phyloP scores from a whole-genome alignment of 1,140 invertebrate species.

The Bactericera cockerelli region DNA sequence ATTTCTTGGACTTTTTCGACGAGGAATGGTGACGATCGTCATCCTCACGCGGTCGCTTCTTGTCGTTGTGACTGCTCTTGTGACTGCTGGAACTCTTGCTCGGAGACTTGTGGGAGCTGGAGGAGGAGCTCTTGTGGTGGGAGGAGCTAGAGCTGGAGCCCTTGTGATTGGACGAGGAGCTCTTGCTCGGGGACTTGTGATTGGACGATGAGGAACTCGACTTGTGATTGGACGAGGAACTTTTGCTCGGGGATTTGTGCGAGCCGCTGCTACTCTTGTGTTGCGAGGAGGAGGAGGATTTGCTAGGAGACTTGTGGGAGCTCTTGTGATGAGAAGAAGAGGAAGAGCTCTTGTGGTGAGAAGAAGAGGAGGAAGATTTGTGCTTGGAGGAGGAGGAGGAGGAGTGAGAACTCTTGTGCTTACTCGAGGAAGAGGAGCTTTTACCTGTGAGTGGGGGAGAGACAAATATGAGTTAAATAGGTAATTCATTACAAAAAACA shows the following conservation, averaged over 20 bases:
- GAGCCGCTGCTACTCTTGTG: too few relatives aligned
- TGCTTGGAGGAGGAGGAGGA: conserved; percentile 8
- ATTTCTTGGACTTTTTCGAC: conserved; percentile 44
- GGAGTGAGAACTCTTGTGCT: conserved; percentile 23
- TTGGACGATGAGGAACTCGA: conserved; percentile 29
- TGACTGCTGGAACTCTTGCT: conserved; percentile 3
- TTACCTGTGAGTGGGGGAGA: conserved; percentile 11
- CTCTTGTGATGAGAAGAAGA: conserved; percentile 22
- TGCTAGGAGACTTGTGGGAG: too few relatives aligned
- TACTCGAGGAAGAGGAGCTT: conserved; percentile 20
- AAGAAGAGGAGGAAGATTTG: conserved; percentile 15
- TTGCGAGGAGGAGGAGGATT: conserved; percentile 28
- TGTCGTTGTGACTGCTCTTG: conserved; percentile 29
- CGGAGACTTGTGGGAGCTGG: not conserved
- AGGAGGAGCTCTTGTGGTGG: conserved; percentile 8
- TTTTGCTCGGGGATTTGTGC: conserved; percentile 29
- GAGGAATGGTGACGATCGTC: conserved; percentile 42
- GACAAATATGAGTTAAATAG: conserved; percentile 6
- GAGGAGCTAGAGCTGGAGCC: conserved; percentile 9
- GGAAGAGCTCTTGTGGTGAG: conserved; percentile 21
- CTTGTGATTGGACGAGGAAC: conserved; percentile 27
- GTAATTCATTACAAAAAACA: conserved; percentile 11
- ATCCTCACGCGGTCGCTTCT: conserved; percentile 54
- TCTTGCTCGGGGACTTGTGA: conserved; percentile 29
- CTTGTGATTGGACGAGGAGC: conserved; percentile 23